phyloP scores from a whole-genome alignment of 2,113 vertebrate genomes.

The Coturnix japonica region DNA sequence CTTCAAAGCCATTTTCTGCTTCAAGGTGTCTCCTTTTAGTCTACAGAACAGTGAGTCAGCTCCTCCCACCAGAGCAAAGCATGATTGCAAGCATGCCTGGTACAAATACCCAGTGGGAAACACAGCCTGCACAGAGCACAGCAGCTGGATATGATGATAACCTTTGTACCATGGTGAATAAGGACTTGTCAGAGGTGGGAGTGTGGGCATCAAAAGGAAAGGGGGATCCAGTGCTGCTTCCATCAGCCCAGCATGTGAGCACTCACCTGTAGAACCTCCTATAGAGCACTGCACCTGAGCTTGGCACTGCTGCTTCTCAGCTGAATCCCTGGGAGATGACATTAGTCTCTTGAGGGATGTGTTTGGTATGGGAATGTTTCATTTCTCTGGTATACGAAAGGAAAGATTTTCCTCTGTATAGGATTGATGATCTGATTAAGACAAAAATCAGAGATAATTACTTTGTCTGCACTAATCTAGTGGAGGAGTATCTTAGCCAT shows the following conservation, averaged over 20 bases:
- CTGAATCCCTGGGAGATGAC: not conserved
- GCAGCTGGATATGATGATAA: not conserved
- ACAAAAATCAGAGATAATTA: not conserved
- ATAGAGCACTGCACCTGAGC: not conserved
- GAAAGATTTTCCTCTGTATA: not conserved
- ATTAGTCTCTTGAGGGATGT: not conserved
- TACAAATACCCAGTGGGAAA: not conserved
- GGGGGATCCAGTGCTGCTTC: not conserved
- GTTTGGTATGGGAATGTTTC: not conserved
- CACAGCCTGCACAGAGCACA: not conserved
- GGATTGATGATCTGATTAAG: not conserved
- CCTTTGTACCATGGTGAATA: not conserved
- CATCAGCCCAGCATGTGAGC: fast-evolving
- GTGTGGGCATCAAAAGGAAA: not conserved
- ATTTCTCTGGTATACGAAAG: not conserved
- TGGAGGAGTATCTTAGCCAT: not conserved
- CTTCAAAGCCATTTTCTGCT: conserved; percentile 36
- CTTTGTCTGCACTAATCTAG: not conserved
- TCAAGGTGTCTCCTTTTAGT: conserved; percentile 47
- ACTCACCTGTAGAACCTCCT: not conserved
- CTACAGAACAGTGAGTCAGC: conserved; percentile 18
- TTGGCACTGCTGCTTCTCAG: fast-evolving
- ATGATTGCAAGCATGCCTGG: not conserved
- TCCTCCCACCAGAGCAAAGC: not conserved
- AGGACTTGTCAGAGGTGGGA: not conserved